Evolutionary conservation across 2,113 vertebrate genomes (phyloP), one percentile per base, ranked within the genome.

Genomic region (Cariama cristata): DNA sequence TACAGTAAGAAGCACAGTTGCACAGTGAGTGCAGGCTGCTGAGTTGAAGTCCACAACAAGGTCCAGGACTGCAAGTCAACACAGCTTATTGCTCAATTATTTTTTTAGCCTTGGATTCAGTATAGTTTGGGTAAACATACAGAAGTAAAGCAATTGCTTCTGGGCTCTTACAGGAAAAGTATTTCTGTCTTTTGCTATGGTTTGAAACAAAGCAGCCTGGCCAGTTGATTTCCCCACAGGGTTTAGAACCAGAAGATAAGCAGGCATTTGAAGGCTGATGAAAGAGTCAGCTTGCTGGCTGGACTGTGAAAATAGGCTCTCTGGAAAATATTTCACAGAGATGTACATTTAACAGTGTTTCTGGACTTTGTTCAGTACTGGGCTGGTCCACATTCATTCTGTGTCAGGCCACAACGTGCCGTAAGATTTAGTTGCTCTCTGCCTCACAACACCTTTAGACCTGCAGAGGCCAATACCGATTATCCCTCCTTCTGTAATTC

Each of bases 91-190:
- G 49, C 38, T 45, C 8, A 7, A 11, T 42, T 35, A 38, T 38
- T 44, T 45, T 50, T 64, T 44, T 15, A 59, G n/a, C 27, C 56
- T 49, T 44, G 42, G n/a, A 71, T 79, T 58, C 68, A 30, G 42
- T 1, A 27, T 4, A 58, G 73, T 38, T 56, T 24, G 5, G 45
- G 49, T 42, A 92, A 91, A 59, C 6, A 7, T 5, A 15, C n/a
- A 92, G 84, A 93, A 86, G 30, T 30, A 38, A 92, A 96, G 59
- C 47, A 67, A 91, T 86, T 93, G 47, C 67, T 91, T 83, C 75
- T 76, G 75, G 53, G 80, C 38, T 75, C 62, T 44, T 63, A 49
- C 38, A 81, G 84, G n/a, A 86, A 79, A 91, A 38, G 44, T 27
- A 24, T 63, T 93, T 79, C 56, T 49, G 4, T 59, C 80, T 86